Conservation (phyloP, 1,140 invertebrate species). For the Contarinia nasturtii region DNA sequence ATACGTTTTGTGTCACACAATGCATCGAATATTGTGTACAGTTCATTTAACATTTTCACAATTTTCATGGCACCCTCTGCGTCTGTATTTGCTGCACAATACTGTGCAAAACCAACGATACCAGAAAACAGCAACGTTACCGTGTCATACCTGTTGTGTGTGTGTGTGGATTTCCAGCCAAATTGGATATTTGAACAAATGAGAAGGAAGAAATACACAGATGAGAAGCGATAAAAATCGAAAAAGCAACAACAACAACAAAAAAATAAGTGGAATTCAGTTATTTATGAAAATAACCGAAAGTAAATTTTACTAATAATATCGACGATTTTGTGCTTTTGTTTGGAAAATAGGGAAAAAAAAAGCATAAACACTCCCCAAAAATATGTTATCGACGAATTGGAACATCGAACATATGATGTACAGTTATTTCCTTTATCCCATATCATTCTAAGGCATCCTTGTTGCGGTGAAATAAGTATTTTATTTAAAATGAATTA, state of each 20-base stretch:
- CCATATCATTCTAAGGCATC: too few species aligned
- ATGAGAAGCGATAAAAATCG: neutral
- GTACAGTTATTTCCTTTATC: too few species aligned
- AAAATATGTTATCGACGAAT: too few species aligned
- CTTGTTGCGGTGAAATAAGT: too few species aligned
- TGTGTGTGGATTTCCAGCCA: neutral
- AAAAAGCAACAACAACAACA: neutral
- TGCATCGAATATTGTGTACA: slow-evolving; percentile 81
- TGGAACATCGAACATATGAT: too few species aligned
- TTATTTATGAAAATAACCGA: too few species aligned
- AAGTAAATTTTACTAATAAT: too few species aligned
- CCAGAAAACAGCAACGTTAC: slow-evolving; percentile 88
- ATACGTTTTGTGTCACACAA: slow-evolving; percentile 80
- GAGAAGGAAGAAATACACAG: neutral
- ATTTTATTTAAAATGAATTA: neutral
- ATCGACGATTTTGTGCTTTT: too few species aligned
- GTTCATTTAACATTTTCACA: slow-evolving; percentile 73
- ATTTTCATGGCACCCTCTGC: slow-evolving; percentile 81
- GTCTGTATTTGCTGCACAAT: slow-evolving; percentile 70
- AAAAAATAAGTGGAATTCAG: too few species aligned
- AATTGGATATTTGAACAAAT: neutral
- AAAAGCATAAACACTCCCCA: too few species aligned
- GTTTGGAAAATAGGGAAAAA: too few species aligned
- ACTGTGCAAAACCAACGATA: slow-evolving; percentile 79
- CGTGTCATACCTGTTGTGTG: slow-evolving; percentile 45